phyloP scores from a whole-genome alignment of 2,113 vertebrate species.

The Theristicus caerulescens region DNA sequence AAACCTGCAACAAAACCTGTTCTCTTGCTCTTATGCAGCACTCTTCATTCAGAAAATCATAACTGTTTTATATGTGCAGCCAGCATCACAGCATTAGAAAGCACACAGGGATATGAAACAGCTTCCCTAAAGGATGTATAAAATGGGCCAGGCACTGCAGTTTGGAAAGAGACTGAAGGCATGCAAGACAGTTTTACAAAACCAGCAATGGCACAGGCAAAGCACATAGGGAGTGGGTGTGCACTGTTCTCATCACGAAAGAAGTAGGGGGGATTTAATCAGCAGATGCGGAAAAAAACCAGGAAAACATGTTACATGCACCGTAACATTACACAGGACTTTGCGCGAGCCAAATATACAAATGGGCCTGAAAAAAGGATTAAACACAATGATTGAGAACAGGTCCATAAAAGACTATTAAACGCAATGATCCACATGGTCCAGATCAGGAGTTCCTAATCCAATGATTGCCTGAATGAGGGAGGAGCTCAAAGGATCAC shows the following conservation, averaged over 20 bases:
- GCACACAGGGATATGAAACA: neutral
- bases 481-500: neutral
- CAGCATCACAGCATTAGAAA: neutral
- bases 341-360: neutral
- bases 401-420: neutral
- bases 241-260: neutral
- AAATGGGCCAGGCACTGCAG: neutral
- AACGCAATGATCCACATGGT: neutral
- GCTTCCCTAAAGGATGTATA: neutral
- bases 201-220: neutral
- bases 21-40: neutral
- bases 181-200: neutral
- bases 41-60: neutral
- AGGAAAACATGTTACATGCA: neutral
- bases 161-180: neutral
- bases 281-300: neutral
- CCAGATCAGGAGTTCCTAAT: neutral
- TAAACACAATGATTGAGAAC: neutral
- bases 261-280: neutral
- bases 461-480: neutral
- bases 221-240: neutral
- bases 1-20: neutral
- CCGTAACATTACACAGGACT: neutral
- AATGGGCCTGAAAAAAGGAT: neutral
- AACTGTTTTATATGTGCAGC: neutral